Evolutionary conservation across 92 coral and sea anemone species (phyloP).

Genomic region (Galaxea fascicularis): DNA sequence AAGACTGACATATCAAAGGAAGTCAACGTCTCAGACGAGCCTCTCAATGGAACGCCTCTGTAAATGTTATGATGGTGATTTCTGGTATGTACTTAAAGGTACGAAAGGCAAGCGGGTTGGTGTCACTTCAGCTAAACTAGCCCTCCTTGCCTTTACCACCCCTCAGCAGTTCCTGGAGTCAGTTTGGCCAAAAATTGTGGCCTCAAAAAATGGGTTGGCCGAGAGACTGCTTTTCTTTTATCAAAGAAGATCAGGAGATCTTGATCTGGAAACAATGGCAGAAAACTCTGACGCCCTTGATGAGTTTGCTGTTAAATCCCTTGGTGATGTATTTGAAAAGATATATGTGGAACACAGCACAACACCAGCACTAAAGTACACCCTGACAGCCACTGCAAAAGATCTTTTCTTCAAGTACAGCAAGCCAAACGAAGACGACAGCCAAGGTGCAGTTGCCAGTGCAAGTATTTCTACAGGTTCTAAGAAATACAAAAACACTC

Average conservation of each 20-base stretch:
- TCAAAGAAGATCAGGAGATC: constrained; percentile 24
- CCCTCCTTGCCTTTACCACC: constrained; percentile 51
- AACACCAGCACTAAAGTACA: constrained; percentile 41
- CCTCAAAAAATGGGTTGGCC: constrained; percentile 39
- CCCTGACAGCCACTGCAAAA: constrained; percentile 49
- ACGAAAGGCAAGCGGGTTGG: constrained; percentile 48
- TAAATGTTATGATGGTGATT: constrained; percentile 64
- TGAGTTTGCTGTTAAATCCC: constrained; percentile 38
- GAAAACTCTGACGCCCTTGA: constrained; percentile 18
- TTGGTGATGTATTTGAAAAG: constrained; percentile 51
- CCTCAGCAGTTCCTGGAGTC: constrained; percentile 53
- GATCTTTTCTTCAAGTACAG: constrained; percentile 60
- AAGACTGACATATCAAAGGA: no score
- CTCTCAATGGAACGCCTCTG: constrained; percentile 53
- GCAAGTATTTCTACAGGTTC: constrained; percentile 4
- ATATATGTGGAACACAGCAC: constrained; percentile 57
- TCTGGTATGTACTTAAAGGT: constrained; percentile 61
- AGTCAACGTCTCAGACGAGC: not conserved
- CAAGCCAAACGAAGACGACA: constrained; percentile 36
- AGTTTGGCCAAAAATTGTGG: constrained; percentile 52
- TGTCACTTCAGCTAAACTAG: constrained; percentile 44
- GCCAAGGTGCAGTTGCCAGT: constrained; percentile 16
- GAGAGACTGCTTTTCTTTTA: constrained; percentile 53
- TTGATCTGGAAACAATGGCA: constrained; percentile 60
- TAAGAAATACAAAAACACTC: constrained; percentile 13